Percentiles rank a stretch among this genome's conserved stretches.
These are phyloP conservation scores for Euglossa dilemma DNA, from an alignment of 1,140 invertebrate genomes.

Conservation along the genomic window DNA sequence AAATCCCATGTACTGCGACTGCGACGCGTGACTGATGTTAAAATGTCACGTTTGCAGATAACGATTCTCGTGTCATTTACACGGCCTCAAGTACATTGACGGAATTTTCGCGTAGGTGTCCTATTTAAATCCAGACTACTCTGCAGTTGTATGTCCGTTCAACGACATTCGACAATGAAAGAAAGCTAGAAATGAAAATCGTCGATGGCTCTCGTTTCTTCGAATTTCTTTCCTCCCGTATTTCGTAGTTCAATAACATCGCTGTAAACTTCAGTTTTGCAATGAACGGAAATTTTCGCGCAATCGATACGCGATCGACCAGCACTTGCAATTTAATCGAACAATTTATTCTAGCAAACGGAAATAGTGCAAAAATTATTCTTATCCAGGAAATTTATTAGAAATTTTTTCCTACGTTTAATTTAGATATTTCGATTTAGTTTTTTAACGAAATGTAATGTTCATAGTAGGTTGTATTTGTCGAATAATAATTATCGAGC, in stretches of 20 bases:
- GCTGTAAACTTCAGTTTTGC: background rate
- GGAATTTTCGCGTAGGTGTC: conserved; percentile 50
- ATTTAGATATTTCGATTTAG: too few relatives aligned
- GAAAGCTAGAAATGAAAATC: background rate
- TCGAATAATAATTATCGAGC: too few relatives aligned
- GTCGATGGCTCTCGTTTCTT: too few relatives aligned
- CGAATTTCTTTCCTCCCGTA: background rate
- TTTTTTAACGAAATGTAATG: too few relatives aligned
- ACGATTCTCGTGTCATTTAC: conserved; percentile 38
- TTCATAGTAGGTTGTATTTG: too few relatives aligned
- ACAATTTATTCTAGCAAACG: background rate
- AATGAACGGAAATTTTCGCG: background rate
- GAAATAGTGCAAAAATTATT: too few relatives aligned
- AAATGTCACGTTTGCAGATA: background rate
- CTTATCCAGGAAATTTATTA: too few relatives aligned
- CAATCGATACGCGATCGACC: background rate
- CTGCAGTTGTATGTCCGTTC: background rate
- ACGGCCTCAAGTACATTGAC: background rate
- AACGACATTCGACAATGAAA: background rate
- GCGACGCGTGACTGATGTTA: background rate
- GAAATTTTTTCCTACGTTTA: too few relatives aligned
- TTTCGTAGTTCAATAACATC: background rate
- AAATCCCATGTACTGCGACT: background rate
- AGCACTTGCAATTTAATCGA: background rate
- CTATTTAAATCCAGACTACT: conserved; percentile 40